Base-by-base conservation (phyloP, 1,140 invertebrate genomes). In the Apis laboriosa region DNA sequence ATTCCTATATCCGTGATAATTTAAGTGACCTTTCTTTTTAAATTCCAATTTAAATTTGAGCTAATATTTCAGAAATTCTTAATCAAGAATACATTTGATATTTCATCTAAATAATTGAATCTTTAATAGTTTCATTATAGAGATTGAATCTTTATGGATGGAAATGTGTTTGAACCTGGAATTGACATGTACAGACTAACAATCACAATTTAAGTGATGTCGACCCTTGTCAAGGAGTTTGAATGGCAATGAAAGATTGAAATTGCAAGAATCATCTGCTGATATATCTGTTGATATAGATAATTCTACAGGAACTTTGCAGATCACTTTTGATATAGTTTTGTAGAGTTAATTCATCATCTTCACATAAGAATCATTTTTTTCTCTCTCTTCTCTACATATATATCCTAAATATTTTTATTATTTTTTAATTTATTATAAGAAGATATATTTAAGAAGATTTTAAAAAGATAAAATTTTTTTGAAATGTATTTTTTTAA, bases 121-220 rank as follows among this genome's bases (percentile, higher is more conserved):
- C 34, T 60, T 34, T 15, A 60, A 34, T 34, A 24, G 5, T 24
- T 71, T n/a, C 1, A 49, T 68, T 49, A n/a, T 12, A 49, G 11
- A n/a, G 21, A n/a, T 49, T 67, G 34, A 67, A 67, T 68, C 15
- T 24, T 15, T 70, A 8, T 0, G 15, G 12, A 5, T 15, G 9
- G 13, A 28, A 34, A 60, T 21, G 8, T 28, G 17, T 53, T 9
- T 21, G 11, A 56, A 28, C 19, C 43, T 66, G 43, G 61, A 53
- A 79, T 61, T 79, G 28, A n/a, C 49, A 72, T 53, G 67, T 34
- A 72, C 56, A 56, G 56, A 7, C 49, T 64, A 74, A 56, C 78
- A 64, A 64, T 80, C 74, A 80, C 64, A 80, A 74, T 61, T 21
- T 51, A n/a, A 19, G 51, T 28, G 19, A 43, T 19, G 58, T 61